phyloP scores from a whole-genome alignment of 1,140 invertebrate species.

The Drosophila auraria region DNA sequence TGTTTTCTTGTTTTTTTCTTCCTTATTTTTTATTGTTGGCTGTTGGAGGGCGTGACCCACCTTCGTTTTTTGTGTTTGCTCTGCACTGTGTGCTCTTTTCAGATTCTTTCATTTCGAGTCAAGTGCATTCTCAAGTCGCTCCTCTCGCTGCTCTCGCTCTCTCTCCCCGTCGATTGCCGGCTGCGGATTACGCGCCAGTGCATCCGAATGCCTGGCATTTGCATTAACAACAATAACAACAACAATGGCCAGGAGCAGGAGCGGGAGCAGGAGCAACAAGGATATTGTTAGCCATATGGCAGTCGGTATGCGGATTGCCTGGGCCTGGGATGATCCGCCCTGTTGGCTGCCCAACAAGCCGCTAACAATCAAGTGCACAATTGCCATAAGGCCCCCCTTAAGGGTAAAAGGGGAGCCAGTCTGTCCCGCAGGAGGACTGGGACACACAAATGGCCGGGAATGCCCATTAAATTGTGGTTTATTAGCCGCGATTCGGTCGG shows the following conservation, averaged over 20 bases:
- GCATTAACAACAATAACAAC: conserved; percentile 68
- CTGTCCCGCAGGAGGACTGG: conserved; percentile 13
- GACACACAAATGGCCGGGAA: conserved; percentile 16
- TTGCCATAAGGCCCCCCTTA: conserved; percentile 49
- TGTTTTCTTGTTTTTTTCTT: neutral
- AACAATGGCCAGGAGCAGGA: conserved; percentile 27
- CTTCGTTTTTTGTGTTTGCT: conserved; percentile 11
- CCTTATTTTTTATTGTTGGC: neutral
- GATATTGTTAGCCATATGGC: conserved; percentile 59
- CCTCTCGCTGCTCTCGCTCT: conserved; percentile 10
- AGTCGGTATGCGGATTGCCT: conserved; percentile 15
- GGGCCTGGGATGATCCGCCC: conserved; percentile 56
- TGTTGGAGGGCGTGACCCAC: conserved; percentile 17
- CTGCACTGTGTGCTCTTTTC: conserved; percentile 40
- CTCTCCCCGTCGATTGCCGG: conserved; percentile 26
- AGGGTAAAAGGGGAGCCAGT: neutral
- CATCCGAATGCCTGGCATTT: conserved; percentile 72
- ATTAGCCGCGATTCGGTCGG: conserved; percentile 32
- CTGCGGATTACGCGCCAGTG: conserved; percentile 61
- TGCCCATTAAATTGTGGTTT: conserved; percentile 55
- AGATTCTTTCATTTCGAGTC: conserved; percentile 69
- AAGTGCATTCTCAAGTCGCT: conserved; percentile 67
- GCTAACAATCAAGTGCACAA: conserved; percentile 79
- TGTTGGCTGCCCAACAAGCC: conserved; percentile 78
- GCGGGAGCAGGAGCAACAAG: conserved; percentile 19